Conservation (phyloP, 2,113 vertebrate genomes). For the Jaculus jaculus region DNA sequence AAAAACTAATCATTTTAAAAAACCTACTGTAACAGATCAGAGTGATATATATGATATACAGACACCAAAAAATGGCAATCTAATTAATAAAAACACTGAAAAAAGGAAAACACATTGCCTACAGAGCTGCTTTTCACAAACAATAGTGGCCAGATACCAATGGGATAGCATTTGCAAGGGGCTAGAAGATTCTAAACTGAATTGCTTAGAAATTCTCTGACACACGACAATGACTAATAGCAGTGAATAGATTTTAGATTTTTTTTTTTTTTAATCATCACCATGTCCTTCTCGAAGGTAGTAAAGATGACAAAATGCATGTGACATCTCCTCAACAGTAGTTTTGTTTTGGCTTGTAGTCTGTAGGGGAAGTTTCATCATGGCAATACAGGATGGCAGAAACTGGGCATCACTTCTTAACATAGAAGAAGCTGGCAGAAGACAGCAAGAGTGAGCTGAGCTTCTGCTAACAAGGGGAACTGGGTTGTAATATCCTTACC, state of each 20-base stretch:
- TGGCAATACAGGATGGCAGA: too few species aligned
- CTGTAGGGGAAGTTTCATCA: too few species aligned
- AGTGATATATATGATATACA: neutral
- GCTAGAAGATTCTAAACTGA: neutral
- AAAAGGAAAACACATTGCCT: neutral
- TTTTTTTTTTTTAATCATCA: neutral
- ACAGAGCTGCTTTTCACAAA: neutral
- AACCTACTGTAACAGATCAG: neutral
- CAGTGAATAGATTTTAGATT: neutral
- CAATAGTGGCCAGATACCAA: neutral
- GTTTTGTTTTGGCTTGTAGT: too few species aligned
- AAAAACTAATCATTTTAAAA: neutral
- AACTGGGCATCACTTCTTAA: too few species aligned
- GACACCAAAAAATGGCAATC: neutral
- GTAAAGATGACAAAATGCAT: neutral
- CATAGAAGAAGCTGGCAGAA: too few species aligned
- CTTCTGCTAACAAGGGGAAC: too few species aligned
- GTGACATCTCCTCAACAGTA: neutral
- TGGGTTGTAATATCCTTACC: too few species aligned
- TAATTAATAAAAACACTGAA: neutral
- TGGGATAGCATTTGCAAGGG: neutral
- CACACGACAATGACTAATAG: neutral
- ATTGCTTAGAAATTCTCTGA: neutral
- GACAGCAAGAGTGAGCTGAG: too few species aligned
- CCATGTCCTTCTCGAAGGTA: neutral